Base-by-base conservation (phyloP, 2,888 invertebrate species). In the Pyrrhosoma nymphula region DNA sequence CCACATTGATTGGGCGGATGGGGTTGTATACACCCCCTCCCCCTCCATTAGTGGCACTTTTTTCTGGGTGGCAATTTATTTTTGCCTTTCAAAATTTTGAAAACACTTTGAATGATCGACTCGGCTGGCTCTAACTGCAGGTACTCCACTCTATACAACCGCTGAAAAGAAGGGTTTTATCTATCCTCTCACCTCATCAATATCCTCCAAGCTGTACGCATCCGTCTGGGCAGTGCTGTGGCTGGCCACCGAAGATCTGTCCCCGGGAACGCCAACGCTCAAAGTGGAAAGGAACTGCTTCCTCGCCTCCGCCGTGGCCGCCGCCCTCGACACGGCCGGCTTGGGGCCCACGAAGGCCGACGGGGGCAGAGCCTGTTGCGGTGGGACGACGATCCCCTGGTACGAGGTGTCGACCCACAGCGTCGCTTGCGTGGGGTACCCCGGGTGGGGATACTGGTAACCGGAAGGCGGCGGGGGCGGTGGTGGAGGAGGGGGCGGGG, bases 271-370 rank as follows among this genome's bases (percentile, higher is more conserved):
- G 35, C 93, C 30, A 18, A 95, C 95, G 18, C 95, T 95, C 95
- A 98, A 96, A 0, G 98, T 98, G 0, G 98, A 98, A 55, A 98
- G 97, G 96, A 99, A 98, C 97, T 98, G 98, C 95, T 98, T 98
- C 89, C 98, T 97, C 0, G 98, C 98, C 96, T 98, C 98, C 95
- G 97, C 97, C 0, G 97, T 89, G 35, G 93, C 75, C 18, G 69
- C 88, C 56, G 95, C 88, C 26, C 95, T 60, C 0, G 95, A 95
- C 88, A 93, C 82, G 0, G 95, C 96, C 35, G 96, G 97, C 96
- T 95, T 95, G 96, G 96, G 96, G 97, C 96, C 96, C 95, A 96
- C 96, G 14, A 95, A 95, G 69, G 96, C 63, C 95, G 96, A 95
- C 96, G 96, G 23, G 35, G 91, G 47, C 39, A 91, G 69, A 0